phyloP scores from a whole-genome alignment of 2,888 invertebrate species.

The Drosophila longiperda region DNA sequence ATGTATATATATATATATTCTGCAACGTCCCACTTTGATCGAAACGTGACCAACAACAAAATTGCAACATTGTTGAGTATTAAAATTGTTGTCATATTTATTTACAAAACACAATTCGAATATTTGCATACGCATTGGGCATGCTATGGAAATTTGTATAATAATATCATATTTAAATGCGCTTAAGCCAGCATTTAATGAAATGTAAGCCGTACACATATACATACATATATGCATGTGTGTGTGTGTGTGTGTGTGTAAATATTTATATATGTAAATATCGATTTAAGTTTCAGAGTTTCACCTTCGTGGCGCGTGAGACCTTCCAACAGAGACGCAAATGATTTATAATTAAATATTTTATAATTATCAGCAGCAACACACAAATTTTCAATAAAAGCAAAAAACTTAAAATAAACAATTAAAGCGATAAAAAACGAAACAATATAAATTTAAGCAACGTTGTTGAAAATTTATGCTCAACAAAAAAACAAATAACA shows the following conservation, averaged over 20 bases:
- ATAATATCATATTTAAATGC: conserved; percentile 71
- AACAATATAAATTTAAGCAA: conserved; percentile 52
- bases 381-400: conserved; percentile 18
- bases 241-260: neutral
- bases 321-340: conserved; percentile 62
- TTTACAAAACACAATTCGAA: conserved; percentile 66
- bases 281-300: conserved; percentile 56
- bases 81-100: conserved; percentile 52
- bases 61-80: conserved; percentile 10
- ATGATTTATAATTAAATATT: conserved; percentile 80
- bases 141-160: conserved; percentile 59
- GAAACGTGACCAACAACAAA: conserved; percentile 37
- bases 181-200: conserved; percentile 72
- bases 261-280: conserved; percentile 17
- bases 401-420: conserved; percentile 30
- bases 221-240: neutral
- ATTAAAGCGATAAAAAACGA: conserved; percentile 43
- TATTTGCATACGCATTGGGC: conserved; percentile 63
- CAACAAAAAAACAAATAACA: conserved; percentile 23
- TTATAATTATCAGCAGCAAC: conserved; percentile 64
- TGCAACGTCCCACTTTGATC: conserved; percentile 28
- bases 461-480: conserved; percentile 63
- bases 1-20: neutral
- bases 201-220: conserved; percentile 62
- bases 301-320: conserved; percentile 76